Percentiles rank a stretch among this genome's conserved stretches.
Evolutionary conservation across 1,140 invertebrate species (phyloP).

Genomic region (Micrasema minimum): DNA sequence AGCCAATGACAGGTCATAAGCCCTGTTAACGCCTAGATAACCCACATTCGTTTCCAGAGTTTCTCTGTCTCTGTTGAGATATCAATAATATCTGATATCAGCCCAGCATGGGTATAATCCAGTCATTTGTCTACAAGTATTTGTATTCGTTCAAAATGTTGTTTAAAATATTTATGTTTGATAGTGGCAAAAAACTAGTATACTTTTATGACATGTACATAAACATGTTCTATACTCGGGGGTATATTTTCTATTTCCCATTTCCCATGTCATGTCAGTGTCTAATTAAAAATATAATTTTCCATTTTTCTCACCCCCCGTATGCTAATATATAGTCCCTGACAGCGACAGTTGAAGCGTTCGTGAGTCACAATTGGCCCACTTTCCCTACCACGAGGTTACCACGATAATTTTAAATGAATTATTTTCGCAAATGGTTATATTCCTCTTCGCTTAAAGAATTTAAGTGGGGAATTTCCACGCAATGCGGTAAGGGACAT

Average conservation of each 20-base stretch:
- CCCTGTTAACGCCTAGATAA: no score
- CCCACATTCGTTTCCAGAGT: no score
- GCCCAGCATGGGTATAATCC: no score
- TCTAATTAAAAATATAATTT: conserved; percentile 35
- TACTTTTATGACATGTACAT: no score
- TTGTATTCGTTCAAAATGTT: no score
- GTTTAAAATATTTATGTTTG: no score
- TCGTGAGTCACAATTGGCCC: conserved; percentile 18
- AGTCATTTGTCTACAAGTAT: no score
- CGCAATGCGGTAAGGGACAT: conserved; percentile 23
- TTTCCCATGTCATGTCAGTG: conserved; percentile 29
- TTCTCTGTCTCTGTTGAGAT: no score
- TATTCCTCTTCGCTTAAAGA: conserved; percentile 21
- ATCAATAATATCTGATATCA: no score
- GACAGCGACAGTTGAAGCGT: conserved; percentile 9
- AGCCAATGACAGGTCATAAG: no score
- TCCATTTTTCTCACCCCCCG: conserved; percentile 27
- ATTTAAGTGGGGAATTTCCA: conserved; percentile 25
- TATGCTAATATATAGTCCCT: conserved; percentile 31
- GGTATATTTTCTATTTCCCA: conserved; percentile 22
- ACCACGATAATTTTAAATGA: conserved; percentile 29
- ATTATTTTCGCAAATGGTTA: conserved; percentile 32
- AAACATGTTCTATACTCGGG: no score
- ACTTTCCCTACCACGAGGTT: conserved; percentile 17
- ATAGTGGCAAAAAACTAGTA: no score